A percentile compares a stretch with the other conserved stretches of the same genome.
These are phyloP conservation scores for Homarus gammarus DNA, from an alignment of 2,888 invertebrate species.

Conservation along the genomic window DNA sequence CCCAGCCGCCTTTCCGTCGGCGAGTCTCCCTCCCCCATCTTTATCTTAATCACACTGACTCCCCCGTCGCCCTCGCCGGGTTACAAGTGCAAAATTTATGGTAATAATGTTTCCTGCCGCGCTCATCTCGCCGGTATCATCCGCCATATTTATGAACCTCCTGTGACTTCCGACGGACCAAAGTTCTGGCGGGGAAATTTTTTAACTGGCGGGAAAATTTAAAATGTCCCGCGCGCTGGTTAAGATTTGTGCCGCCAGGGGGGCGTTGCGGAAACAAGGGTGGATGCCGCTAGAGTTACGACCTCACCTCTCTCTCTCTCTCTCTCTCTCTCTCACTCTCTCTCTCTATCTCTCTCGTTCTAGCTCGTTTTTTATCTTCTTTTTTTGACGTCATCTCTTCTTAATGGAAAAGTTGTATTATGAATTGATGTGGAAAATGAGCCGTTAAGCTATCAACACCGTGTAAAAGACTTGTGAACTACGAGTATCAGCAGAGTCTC, in stretches of 20 bases:
- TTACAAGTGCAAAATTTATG: conserved; percentile 74
- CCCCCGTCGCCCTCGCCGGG: conserved; percentile 70
- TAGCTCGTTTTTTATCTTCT: not conserved
- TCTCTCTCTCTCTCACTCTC: not conserved
- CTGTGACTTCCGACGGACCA: conserved; percentile 72
- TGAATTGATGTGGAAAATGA: conserved; percentile 65
- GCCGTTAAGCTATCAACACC: conserved; percentile 57
- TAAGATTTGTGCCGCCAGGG: conserved; percentile 65
- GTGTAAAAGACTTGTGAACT: conserved; percentile 35
- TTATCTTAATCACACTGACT: conserved; percentile 73
- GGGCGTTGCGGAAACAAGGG: conserved; percentile 68
- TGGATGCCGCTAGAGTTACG: conserved; percentile 56
- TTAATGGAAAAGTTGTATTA: conserved; percentile 67
- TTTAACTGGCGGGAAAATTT: conserved; percentile 48
- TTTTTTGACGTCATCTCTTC: conserved; percentile 51
- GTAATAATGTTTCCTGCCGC: conserved; percentile 74
- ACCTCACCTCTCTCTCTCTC: not conserved
- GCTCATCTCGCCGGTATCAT: conserved; percentile 74
- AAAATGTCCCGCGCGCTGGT: conserved; percentile 66
- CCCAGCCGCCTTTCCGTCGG: conserved; percentile 71
- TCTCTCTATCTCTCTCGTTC: not conserved
- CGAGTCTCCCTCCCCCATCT: conserved; percentile 60
- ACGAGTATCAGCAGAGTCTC: no score
- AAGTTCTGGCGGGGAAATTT: conserved; percentile 67
- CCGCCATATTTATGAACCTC: conserved; percentile 75